Conservation (phyloP, 2,113 vertebrate species). For the Ploceus nigricollis region DNA sequence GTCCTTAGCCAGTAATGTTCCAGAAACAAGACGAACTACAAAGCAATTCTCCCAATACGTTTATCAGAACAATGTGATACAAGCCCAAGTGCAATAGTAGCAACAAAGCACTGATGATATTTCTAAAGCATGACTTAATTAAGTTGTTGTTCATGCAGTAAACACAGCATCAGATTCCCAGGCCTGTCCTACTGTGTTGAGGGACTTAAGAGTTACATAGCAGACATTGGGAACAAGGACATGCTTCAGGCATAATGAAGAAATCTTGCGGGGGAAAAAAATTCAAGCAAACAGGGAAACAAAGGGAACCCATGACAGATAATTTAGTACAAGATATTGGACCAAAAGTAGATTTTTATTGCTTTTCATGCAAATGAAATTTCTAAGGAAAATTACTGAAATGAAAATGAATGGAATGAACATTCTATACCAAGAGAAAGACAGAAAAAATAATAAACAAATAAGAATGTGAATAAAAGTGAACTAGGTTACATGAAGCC, state of each 20-base stretch:
- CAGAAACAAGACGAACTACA: slow-evolving; percentile 67
- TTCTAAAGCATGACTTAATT: slow-evolving; percentile 74
- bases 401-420: background rate
- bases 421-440: background rate
- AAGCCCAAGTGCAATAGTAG: slow-evolving; percentile 57
- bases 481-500: background rate
- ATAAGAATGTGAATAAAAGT: background rate
- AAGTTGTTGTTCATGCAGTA: slow-evolving; percentile 73
- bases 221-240: slow-evolving; percentile 36
- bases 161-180: slow-evolving; percentile 65
- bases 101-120: slow-evolving; percentile 67
- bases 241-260: background rate
- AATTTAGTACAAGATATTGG: background rate
- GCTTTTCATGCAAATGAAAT: background rate
- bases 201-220: slow-evolving; percentile 40
- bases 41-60: slow-evolving; percentile 64
- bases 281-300: background rate
- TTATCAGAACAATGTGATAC: slow-evolving; percentile 72
- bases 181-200: slow-evolving; percentile 44
- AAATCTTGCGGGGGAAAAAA: background rate
- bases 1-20: slow-evolving; percentile 57
- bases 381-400: background rate
- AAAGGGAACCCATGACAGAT: background rate
- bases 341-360: background rate
- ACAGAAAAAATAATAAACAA: background rate